Evolutionary conservation across 2,888 invertebrate genomes (phyloP), one percentile per base, ranked within the genome.

Genomic region (Poecilus cupreus): DNA sequence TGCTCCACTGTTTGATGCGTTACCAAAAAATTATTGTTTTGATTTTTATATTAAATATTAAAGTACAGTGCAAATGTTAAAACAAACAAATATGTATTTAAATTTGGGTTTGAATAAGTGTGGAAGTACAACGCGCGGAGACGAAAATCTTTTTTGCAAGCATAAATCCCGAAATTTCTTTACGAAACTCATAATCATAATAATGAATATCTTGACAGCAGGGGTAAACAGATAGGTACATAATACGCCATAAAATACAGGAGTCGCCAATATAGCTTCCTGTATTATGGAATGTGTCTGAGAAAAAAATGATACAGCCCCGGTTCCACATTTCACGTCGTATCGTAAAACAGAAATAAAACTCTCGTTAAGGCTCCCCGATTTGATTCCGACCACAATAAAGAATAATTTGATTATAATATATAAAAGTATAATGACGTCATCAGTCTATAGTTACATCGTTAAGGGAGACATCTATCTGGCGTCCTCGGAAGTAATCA

Each of bases 271-370:
- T 37, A 68, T 26, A 60, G 60, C 60, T 24, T 68, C 39, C 64
- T 68, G 64, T 51, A 18, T 20, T 20, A 8, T 10, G 18, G 13
- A 51, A 51, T 51, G 16, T 37, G 32, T 18, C 60, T 20, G 37
- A 37, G 16, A 68, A 68, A 68, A n/a, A 68, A 68, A 60, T 60
- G 60, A 60, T 60, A 60, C 60, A 26, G 60, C 60, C 32, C 13
- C 26, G 60, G 60, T n/a, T 60, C 13, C 26, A n/a, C 18, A 37
- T 37, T 68, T 13, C 60, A 10, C 60, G 18, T 43, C 64, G 37
- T 68, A 68, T 37, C 46, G 32, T 72, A 72, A 72, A 72, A 72
- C 72, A 72, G 46, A 46, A 72, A 72, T 72, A 72, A 72, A 72
- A 72, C 46, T 46, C 43, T 72, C 72, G 72, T 72, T 72, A 72